phyloP scores from a whole-genome alignment of 92 coral and sea anemone species.

The Palythoa grandiflora region DNA sequence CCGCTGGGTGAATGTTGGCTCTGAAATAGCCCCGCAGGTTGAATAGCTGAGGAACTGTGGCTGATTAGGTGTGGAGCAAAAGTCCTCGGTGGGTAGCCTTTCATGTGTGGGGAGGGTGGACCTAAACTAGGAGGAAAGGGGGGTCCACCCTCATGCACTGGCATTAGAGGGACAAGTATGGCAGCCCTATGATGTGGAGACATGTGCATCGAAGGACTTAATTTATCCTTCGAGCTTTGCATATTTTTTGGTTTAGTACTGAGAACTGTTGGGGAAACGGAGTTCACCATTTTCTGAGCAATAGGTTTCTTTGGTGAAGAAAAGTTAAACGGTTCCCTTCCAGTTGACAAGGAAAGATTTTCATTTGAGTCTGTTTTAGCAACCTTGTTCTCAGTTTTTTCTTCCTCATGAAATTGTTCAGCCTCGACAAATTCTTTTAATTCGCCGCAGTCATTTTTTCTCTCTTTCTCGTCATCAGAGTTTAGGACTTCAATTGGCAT shows the following conservation, averaged over 20 bases:
- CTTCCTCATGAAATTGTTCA: constrained; percentile 22
- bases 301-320: constrained; percentile 74
- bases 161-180: constrained; percentile 86
- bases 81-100: constrained; percentile 89
- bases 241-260: constrained; percentile 35
- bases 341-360: constrained; percentile 50
- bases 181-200: constrained; percentile 91
- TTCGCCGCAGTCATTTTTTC: constrained; percentile 57
- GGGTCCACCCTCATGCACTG: constrained; percentile 91
- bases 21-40: constrained; percentile 75
- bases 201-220: constrained; percentile 78
- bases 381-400: constrained; percentile 14
- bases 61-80: constrained; percentile 97
- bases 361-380: constrained; percentile 56
- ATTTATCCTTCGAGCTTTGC: constrained; percentile 71
- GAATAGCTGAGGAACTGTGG: constrained; percentile 74
- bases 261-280: constrained; percentile 92
- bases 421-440: constrained; percentile 10
- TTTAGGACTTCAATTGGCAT: constrained; percentile 84
- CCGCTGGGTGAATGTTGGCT: constrained; percentile 71
- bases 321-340: constrained; percentile 44
- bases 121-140: constrained; percentile 82
- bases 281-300: constrained; percentile 76
- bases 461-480: constrained; percentile 86
- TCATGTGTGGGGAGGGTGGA: constrained; percentile 85